A percentile compares a stretch with the other conserved stretches of the same genome.
Evolutionary conservation across 1,140 invertebrate genomes (phyloP).

Genomic region (Lepidurus apus): DNA sequence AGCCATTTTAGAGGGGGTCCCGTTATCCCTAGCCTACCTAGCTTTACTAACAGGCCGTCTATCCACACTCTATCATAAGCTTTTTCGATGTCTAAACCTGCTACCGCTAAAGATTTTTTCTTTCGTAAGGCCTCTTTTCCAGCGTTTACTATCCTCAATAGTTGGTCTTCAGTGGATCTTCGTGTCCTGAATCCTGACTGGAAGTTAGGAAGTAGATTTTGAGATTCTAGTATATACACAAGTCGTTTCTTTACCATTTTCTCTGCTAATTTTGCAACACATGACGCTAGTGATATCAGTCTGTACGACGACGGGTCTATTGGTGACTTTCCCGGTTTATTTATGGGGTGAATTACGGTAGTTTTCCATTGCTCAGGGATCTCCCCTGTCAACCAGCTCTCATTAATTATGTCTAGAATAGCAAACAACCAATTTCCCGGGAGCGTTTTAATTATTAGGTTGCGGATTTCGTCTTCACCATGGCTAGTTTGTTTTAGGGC

Average conservation of each 20-base stretch:
- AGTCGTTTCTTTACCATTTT: constrained; percentile 32
- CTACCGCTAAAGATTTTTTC: constrained; percentile 39
- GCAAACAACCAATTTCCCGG: too few species aligned
- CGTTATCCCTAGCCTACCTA: too few species aligned
- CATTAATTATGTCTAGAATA: too few species aligned
- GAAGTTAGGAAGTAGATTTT: constrained; percentile 8
- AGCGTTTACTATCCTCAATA: constrained; percentile 42
- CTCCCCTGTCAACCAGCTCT: too few species aligned
- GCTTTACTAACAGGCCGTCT: too few species aligned
- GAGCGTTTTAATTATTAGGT: too few species aligned
- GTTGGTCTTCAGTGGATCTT: constrained; percentile 43
- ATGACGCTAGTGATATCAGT: constrained; percentile 33
- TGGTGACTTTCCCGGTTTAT: constrained; percentile 35
- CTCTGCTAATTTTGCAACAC: constrained; percentile 34
- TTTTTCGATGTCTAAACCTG: constrained; percentile 38
- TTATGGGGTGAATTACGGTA: constrained; percentile 33
- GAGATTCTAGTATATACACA: constrained; percentile 28
- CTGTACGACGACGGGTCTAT: constrained; percentile 31
- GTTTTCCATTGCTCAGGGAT: constrained; percentile 30
- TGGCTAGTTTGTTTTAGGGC: too few species aligned
- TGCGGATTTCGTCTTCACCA: too few species aligned
- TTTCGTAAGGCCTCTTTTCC: constrained; percentile 41
- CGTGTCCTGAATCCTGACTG: constrained; percentile 41
- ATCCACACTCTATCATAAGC: too few species aligned
- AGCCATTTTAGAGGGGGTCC: too few species aligned